Conservation (phyloP, 2,888 invertebrate species). For the Trachelus troglodyta region DNA sequence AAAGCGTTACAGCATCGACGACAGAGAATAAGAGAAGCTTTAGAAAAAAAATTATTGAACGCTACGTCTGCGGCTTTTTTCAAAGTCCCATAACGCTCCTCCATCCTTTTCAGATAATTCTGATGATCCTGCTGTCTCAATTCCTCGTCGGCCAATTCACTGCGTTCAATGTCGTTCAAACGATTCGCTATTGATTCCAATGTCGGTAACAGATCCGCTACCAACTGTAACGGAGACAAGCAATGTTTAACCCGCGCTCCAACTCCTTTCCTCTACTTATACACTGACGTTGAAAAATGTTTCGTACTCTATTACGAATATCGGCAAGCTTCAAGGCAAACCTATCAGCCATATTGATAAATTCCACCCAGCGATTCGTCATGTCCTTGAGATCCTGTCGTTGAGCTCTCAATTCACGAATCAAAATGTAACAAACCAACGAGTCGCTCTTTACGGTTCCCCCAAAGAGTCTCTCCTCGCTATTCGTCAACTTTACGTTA, state of each 20-base stretch:
- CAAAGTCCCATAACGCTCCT: slow-evolving; percentile 25
- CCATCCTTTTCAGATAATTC: slow-evolving; percentile 18
- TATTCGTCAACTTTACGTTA: slow-evolving; percentile 32
- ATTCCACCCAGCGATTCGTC: slow-evolving; percentile 20
- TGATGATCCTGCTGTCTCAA: not conserved
- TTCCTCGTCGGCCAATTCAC: not conserved
- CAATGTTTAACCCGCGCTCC: not conserved
- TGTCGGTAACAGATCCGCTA: slow-evolving; percentile 22
- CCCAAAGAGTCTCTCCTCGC: slow-evolving; percentile 31
- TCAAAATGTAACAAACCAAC: slow-evolving; percentile 35
- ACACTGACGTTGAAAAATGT: not conserved
- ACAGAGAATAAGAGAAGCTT: not conserved
- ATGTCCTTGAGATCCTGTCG: slow-evolving; percentile 28
- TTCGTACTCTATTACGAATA: slow-evolving; percentile 28
- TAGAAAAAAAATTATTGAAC: not conserved
- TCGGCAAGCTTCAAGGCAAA: slow-evolving; percentile 16
- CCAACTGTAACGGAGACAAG: not conserved
- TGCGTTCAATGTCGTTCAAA: not conserved
- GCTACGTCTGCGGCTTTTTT: slow-evolving; percentile 28
- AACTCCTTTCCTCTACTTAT: not conserved
- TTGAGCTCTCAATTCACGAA: slow-evolving; percentile 32
- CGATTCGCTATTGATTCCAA: slow-evolving; percentile 21
- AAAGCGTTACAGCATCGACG: not conserved
- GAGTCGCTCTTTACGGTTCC: slow-evolving; percentile 25
- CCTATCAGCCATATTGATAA: slow-evolving; percentile 20